phyloP scores from a whole-genome alignment of 2,888 invertebrate genomes.

The Silvanus unidentatus region DNA sequence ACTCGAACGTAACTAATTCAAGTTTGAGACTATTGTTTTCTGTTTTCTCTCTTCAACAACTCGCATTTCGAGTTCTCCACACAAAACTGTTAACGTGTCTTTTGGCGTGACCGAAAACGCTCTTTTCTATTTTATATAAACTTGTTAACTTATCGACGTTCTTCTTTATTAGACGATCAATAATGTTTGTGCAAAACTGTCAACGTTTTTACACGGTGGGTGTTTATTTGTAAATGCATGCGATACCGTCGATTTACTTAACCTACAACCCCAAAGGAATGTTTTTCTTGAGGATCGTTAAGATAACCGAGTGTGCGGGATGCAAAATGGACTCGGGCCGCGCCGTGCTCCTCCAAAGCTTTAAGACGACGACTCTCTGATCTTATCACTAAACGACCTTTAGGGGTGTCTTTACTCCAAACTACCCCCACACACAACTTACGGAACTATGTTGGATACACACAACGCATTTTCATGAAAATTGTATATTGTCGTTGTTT shows the following conservation, averaged over 20 bases:
- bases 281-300: conserved; percentile 26
- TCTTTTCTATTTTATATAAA: background rate
- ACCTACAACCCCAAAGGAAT: conserved; percentile 21
- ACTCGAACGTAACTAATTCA: conserved; percentile 49
- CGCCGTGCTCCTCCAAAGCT: conserved; percentile 18
- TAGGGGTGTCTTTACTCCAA: conserved; percentile 9
- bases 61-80: conserved; percentile 1
- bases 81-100: background rate
- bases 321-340: conserved; percentile 28
- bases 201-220: conserved; percentile 10
- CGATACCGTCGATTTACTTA: conserved; percentile 29
- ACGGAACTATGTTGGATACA: too few relatives aligned
- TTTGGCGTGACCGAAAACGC: conserved; percentile 5
- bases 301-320: conserved; percentile 27
- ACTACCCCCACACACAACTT: background rate
- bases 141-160: background rate
- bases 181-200: conserved; percentile 9
- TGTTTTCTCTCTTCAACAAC: conserved; percentile 17
- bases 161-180: background rate
- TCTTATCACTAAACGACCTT: conserved; percentile 11
- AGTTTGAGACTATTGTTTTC: conserved; percentile 46
- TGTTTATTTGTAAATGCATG: conserved; percentile 31
- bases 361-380: conserved; percentile 18
- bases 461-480: too few relatives aligned
- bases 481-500: too few relatives aligned